phyloP scores from a whole-genome alignment of 2,888 invertebrate species.

The Linnaemya tessellans region DNA sequence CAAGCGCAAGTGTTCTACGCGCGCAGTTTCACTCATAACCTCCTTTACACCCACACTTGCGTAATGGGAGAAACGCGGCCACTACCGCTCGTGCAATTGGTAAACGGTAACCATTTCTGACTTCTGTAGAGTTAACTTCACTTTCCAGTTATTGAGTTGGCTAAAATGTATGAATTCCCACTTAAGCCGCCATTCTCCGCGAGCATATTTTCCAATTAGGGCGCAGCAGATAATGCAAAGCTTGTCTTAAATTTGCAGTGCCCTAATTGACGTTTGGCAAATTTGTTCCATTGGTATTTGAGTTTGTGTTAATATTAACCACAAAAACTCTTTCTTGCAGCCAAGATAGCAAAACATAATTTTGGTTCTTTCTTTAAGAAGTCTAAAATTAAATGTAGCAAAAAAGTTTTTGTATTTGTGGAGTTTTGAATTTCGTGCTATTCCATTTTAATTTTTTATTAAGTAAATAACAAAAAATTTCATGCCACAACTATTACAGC shows the following conservation, averaged over 20 bases:
- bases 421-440: constrained; percentile 44
- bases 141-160: no score
- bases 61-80: no score
- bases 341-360: constrained; percentile 39
- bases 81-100: no score
- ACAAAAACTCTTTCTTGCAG: constrained; percentile 57
- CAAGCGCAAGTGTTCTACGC: no score
- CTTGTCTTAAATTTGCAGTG: background rate
- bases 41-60: no score
- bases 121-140: no score
- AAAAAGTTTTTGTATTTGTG: constrained; percentile 47
- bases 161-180: no score
- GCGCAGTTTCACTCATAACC: no score
- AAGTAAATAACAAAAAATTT: constrained; percentile 70
- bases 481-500: constrained; percentile 68
- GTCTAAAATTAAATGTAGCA: constrained; percentile 55
- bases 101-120: no score
- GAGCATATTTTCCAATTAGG: background rate
- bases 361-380: constrained; percentile 49
- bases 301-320: constrained; percentile 69
- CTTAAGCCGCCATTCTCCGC: no score
- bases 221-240: background rate
- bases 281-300: constrained; percentile 29
- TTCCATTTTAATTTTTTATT: constrained; percentile 52
- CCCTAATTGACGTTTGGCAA: constrained; percentile 26